Evolutionary conservation across 1,140 invertebrate species (phyloP).

Genomic region (Scaptomyza graminum): DNA sequence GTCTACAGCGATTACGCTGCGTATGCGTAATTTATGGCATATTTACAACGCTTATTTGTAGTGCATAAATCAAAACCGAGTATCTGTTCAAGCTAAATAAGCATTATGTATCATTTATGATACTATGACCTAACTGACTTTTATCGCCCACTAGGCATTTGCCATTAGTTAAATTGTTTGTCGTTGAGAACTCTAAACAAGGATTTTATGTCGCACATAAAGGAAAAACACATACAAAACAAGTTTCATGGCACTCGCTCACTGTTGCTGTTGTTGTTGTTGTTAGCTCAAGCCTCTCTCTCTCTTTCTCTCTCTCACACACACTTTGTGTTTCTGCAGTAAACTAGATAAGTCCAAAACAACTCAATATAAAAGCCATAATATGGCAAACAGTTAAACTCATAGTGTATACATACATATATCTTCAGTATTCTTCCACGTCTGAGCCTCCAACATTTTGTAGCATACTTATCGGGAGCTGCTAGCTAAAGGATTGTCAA

Average conservation of each 20-base stretch:
- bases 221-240: slow-evolving; percentile 37
- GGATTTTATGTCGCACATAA: slow-evolving; percentile 60
- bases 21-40: slow-evolving; percentile 68
- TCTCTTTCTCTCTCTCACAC: neutral
- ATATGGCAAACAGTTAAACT: slow-evolving; percentile 77
- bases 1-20: slow-evolving; percentile 48
- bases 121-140: slow-evolving; percentile 2
- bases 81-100: slow-evolving; percentile 38
- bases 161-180: slow-evolving; percentile 34
- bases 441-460: slow-evolving; percentile 27
- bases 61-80: slow-evolving; percentile 42
- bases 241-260: slow-evolving; percentile 39
- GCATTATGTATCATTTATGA: slow-evolving; percentile 40
- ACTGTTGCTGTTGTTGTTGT: slow-evolving; percentile 1
- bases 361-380: slow-evolving; percentile 83
- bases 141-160: neutral
- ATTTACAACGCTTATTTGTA: slow-evolving; percentile 60
- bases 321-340: slow-evolving; percentile 40
- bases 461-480: slow-evolving; percentile 39
- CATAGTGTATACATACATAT: slow-evolving; percentile 18
- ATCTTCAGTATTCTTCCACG: neutral
- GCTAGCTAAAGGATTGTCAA: slow-evolving; percentile 27
- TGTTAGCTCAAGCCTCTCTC: slow-evolving; percentile 50
- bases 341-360: slow-evolving; percentile 82
- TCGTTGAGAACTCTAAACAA: slow-evolving; percentile 50